Base-by-base conservation (phyloP, 2,113 vertebrate genomes). In the Otis tarda region DNA sequence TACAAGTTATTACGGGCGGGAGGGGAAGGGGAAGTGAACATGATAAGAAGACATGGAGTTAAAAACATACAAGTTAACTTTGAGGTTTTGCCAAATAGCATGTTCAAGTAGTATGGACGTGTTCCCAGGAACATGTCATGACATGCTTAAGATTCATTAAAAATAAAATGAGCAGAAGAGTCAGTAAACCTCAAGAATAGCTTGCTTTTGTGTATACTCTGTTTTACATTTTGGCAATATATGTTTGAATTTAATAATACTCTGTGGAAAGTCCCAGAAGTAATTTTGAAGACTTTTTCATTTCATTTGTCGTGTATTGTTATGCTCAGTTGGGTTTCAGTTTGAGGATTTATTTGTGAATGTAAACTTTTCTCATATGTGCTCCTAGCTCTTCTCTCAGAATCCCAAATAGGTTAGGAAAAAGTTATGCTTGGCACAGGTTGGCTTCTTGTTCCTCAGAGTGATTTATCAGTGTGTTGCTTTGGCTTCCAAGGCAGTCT, bases 211-310 rank as follows among this genome's bases (percentile, higher is more conserved):
- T 75, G 88, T 78, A 91, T 86, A 20, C 50, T 59, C 23, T 77
- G n/a, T 61, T 93, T 81, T 87, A 56, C 68, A 17, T 92, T 90
- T 94, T 94, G 83, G 77, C 65, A 78, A 12, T 93, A 53, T n/a
- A 4, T 50, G 9, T 84, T 91, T 94, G 69, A 64, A 76, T 96
- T 92, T 92, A 93, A 84, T 89, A 57, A 70, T 49, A 49, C 7
- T 6, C 65, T 35, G 4, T 1, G 22, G 83, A 84, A 94, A 94
- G 69, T 87, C 89, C 81, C 83, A 91, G 70, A 76, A 91, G 77
- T 75, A 49, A 64, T 78, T 93, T 60, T 89, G 61, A 82, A 60
- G 68, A 80, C 9, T 61, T 84, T 75, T 83, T 83, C 52, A 22
- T 93, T 89, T 90, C 22, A 39, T 71, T 93, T 94, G 55, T 87